phyloP scores from a whole-genome alignment of 1,140 invertebrate genomes.

The Aphelinus certus region DNA sequence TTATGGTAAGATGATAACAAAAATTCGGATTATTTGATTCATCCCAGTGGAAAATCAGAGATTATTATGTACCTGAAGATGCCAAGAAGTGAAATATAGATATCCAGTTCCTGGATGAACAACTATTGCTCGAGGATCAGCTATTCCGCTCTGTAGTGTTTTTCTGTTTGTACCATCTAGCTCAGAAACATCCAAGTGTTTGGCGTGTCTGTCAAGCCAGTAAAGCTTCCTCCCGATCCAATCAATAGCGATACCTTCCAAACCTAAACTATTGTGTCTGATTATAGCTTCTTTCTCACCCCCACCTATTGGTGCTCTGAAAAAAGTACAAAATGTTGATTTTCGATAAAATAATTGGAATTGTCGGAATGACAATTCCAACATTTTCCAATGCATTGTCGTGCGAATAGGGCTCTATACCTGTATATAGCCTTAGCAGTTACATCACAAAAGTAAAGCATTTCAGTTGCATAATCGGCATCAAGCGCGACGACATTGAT shows the following conservation, averaged over 20 bases:
- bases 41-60: background rate
- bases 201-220: slow-evolving; percentile 96
- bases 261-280: slow-evolving; percentile 90
- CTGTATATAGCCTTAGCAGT: slow-evolving; percentile 92
- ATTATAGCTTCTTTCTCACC: slow-evolving; percentile 84
- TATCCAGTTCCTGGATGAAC: slow-evolving; percentile 95
- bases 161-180: slow-evolving; percentile 91
- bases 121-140: slow-evolving; percentile 92
- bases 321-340: slow-evolving; percentile 52
- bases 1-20: background rate
- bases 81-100: slow-evolving; percentile 96
- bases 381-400: background rate
- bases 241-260: slow-evolving; percentile 96
- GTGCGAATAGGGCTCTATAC: slow-evolving; percentile 30
- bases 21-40: background rate
- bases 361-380: background rate
- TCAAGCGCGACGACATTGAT: slow-evolving; percentile 97
- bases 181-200: slow-evolving; percentile 92
- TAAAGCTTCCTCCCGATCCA: slow-evolving; percentile 97
- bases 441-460: slow-evolving; percentile 95
- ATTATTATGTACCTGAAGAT: slow-evolving; percentile 71
- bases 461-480: slow-evolving; percentile 85
- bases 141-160: slow-evolving; percentile 86
- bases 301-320: slow-evolving; percentile 58
- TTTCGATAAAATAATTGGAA: slow-evolving; percentile 41